These are phyloP conservation scores for Brenthis hecate DNA, from an alignment of 2,888 invertebrate species.

Conservation along the genomic window DNA sequence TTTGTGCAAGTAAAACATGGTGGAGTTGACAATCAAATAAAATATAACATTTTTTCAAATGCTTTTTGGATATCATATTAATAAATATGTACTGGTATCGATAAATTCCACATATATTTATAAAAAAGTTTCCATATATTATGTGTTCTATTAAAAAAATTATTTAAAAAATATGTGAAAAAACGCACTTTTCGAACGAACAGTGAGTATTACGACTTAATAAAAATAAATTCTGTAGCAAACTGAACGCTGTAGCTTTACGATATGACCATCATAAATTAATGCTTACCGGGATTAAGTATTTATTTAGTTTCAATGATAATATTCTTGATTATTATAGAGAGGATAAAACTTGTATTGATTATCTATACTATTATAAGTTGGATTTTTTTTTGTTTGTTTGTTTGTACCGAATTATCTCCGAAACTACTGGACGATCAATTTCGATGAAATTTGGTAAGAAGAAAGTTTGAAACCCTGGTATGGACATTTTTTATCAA, in stretches of 20 bases:
- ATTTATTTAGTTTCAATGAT: slow-evolving; percentile 65
- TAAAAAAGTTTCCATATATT: neutral
- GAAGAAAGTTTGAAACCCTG: too few species aligned
- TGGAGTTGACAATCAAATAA: too few species aligned
- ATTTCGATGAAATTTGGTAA: too few species aligned
- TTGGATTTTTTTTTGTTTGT: too few species aligned
- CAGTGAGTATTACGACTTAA: slow-evolving; percentile 58
- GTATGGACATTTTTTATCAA: too few species aligned
- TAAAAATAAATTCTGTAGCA: slow-evolving; percentile 75
- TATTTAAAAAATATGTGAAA: neutral
- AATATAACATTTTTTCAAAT: too few species aligned
- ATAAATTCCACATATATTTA: neutral
- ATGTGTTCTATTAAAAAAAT: too few species aligned
- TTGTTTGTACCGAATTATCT: too few species aligned
- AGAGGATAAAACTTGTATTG: neutral
- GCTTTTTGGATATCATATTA: too few species aligned
- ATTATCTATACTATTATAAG: neutral
- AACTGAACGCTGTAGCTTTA: slow-evolving; percentile 62
- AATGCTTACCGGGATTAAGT: slow-evolving; percentile 67
- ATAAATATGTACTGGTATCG: too few species aligned
- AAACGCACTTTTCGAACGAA: slow-evolving; percentile 1
- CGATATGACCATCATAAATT: slow-evolving; percentile 73
- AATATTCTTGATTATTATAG: slow-evolving; percentile 24
- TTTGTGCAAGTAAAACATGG: too few species aligned
- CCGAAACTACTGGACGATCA: too few species aligned